Evolutionary conservation across 2,888 invertebrate genomes (phyloP).

Genomic region (Parnassius mnemosyne): DNA sequence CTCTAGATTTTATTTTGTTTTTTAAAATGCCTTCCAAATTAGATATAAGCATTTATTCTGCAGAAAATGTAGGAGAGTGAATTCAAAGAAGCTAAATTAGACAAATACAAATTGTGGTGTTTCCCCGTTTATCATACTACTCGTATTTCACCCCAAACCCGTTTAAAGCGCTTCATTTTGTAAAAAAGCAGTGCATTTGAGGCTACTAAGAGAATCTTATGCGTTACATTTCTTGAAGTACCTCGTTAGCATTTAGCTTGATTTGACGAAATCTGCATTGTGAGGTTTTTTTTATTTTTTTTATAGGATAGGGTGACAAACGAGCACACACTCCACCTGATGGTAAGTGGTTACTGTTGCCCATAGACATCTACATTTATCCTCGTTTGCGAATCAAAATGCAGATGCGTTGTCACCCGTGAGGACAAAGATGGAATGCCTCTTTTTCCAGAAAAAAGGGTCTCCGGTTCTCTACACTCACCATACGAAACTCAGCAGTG

Average conservation of each 20-base stretch:
- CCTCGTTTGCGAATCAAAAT: too few relatives aligned
- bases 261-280: neutral
- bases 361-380: too few relatives aligned
- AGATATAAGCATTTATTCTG: conserved; percentile 8
- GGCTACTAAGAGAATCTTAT: conserved; percentile 12
- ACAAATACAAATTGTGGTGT: conserved; percentile 20
- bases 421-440: too few relatives aligned
- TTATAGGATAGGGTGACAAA: too few relatives aligned
- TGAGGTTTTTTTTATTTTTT: too few relatives aligned
- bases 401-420: too few relatives aligned
- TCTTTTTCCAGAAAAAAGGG: too few relatives aligned
- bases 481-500: too few relatives aligned
- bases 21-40: neutral
- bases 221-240: conserved; percentile 2
- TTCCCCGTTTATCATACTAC: conserved; percentile 11
- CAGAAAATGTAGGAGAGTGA: conserved; percentile 3
- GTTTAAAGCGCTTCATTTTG: conserved; percentile 4
- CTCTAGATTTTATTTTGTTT: too few relatives aligned
- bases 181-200: conserved; percentile 1
- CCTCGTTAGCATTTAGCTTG: conserved; percentile 1
- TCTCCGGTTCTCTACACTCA: too few relatives aligned
- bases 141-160: conserved; percentile 8
- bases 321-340: too few relatives aligned
- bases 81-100: conserved; percentile 21
- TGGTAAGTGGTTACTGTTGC: too few relatives aligned